Conservation (phyloP, 2,888 invertebrate species). For the Pseudococcus viburni region DNA sequence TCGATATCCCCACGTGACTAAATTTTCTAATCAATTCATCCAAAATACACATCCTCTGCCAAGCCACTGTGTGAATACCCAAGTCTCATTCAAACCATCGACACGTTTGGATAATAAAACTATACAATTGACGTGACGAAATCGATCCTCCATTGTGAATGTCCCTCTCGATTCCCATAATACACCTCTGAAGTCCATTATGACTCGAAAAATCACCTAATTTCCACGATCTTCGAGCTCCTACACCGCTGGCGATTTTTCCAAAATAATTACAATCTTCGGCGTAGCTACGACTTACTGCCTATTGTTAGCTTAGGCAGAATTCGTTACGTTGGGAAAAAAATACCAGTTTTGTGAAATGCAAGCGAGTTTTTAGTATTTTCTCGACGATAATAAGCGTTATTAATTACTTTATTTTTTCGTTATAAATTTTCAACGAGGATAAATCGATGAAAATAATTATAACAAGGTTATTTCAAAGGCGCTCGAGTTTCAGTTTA, state of each 20-base stretch:
- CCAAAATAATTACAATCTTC: neutral
- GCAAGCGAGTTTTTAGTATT: neutral
- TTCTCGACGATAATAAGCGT: conserved; percentile 9
- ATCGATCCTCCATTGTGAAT: neutral
- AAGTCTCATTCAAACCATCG: neutral
- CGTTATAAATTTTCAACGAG: conserved; percentile 15
- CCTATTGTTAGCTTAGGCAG: neutral
- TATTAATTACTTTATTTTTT: conserved; percentile 12
- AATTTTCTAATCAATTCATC: neutral
- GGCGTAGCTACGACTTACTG: neutral
- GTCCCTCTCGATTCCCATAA: neutral
- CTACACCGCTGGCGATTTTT: neutral
- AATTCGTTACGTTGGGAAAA: neutral
- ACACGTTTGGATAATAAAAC: neutral
- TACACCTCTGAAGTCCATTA: neutral
- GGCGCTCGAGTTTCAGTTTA: conserved; percentile 11
- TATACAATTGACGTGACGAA: neutral
- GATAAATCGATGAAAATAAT: conserved; percentile 14
- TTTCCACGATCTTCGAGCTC: neutral
- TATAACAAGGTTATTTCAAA: conserved; percentile 37
- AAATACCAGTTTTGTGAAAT: conserved; percentile 12
- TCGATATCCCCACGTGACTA: neutral
- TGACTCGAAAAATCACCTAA: neutral
- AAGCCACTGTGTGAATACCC: neutral
- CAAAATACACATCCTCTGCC: neutral